These are phyloP conservation scores for Ciconia stormi DNA, from an alignment of 2,113 vertebrate species.

Conservation along the genomic window DNA sequence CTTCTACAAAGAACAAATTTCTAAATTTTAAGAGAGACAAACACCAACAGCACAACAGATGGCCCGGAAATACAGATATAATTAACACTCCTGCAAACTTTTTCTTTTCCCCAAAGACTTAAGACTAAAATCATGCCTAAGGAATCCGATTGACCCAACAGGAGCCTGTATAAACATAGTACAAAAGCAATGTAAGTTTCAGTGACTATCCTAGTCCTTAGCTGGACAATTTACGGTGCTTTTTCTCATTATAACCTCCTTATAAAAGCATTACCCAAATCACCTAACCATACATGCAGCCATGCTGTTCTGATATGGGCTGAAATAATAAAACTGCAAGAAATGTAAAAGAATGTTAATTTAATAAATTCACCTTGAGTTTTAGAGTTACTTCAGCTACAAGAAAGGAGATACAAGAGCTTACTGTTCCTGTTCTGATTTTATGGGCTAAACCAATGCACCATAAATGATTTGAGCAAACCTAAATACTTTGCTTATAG, in stretches of 20 bases:
- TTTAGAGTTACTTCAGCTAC: background rate
- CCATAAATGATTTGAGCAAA: background rate
- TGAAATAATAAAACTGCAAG: background rate
- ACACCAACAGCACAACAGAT: background rate
- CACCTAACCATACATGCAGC: background rate
- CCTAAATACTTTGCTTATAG: background rate
- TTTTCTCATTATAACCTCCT: background rate
- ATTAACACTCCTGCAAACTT: background rate
- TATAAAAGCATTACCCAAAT: background rate
- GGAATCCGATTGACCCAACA: background rate
- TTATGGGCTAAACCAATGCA: background rate
- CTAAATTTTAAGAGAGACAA: background rate
- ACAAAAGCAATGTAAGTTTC: background rate
- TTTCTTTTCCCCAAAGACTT: background rate
- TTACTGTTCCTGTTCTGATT: background rate
- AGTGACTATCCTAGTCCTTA: background rate
- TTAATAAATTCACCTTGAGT: background rate
- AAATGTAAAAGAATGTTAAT: background rate
- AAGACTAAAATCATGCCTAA: background rate
- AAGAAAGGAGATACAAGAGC: background rate
- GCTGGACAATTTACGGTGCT: background rate
- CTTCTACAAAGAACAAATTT: background rate
- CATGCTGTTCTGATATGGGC: background rate
- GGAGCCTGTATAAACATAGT: background rate
- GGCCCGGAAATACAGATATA: background rate